Evolutionary conservation across 1,140 invertebrate genomes (phyloP).

Genomic region (Saccostrea echinata): DNA sequence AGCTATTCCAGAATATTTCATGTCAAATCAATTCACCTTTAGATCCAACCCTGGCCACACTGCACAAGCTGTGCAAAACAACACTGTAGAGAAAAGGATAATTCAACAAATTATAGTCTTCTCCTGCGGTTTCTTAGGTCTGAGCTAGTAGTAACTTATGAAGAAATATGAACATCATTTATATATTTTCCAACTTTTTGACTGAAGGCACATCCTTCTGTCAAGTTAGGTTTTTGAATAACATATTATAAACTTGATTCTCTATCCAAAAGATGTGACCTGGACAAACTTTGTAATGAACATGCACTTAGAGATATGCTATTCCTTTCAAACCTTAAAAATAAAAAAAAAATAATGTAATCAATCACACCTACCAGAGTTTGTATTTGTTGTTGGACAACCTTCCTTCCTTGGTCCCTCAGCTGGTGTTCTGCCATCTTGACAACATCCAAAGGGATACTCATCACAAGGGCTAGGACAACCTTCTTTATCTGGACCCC

Average conservation of each 20-base stretch:
- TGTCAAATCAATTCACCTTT: no score
- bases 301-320: background rate
- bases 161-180: no score
- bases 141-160: no score
- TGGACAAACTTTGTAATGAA: background rate
- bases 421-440: constrained; percentile 48
- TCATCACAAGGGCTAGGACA: constrained; percentile 45
- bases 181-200: no score
- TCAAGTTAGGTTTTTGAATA: no score
- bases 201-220: no score
- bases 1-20: no score
- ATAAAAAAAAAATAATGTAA: background rate
- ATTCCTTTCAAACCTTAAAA: background rate
- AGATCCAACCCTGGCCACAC: no score
- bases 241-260: background rate
- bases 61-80: no score
- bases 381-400: background rate
- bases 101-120: no score
- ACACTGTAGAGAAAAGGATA: no score
- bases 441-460: constrained; percentile 60
- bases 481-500: constrained; percentile 46
- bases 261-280: background rate
- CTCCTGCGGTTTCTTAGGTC: no score
- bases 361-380: background rate
- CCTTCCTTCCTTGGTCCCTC: constrained; percentile 23